Evolutionary conservation across 2,797 vertebrate genomes (phyloP).

Genomic region (Kryptolebias ocellatus): DNA sequence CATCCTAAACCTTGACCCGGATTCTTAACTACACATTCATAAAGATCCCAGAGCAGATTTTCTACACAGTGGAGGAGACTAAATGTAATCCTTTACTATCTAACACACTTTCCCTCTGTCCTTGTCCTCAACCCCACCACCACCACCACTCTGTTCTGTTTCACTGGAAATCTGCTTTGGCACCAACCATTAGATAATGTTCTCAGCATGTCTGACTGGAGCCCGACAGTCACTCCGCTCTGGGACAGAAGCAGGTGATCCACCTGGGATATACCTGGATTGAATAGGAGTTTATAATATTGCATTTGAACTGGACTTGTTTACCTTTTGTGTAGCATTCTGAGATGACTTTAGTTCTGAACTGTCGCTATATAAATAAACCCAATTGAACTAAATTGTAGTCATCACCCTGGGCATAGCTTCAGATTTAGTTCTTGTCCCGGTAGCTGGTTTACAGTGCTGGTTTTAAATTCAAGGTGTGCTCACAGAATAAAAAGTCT

Average conservation of each 20-base stretch:
- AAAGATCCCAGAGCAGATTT: slow-evolving; percentile 86
- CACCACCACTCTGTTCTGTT: neutral
- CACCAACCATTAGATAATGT: slow-evolving; percentile 87
- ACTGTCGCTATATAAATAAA: neutral
- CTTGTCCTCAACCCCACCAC: slow-evolving; percentile 3
- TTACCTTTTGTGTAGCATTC: neutral
- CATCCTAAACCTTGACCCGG: slow-evolving; percentile 88
- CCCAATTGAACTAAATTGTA: neutral
- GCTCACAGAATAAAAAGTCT: slow-evolving; percentile 48
- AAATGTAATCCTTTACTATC: slow-evolving; percentile 67
- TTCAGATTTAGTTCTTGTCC: slow-evolving; percentile 49
- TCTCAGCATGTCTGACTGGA: slow-evolving; percentile 82
- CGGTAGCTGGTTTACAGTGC: slow-evolving; percentile 53
- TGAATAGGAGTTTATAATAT: neutral
- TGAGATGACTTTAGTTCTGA: neutral
- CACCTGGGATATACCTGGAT: slow-evolving; percentile 25
- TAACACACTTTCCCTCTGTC: slow-evolving; percentile 26
- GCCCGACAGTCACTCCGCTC: slow-evolving; percentile 47
- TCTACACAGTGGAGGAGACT: slow-evolving; percentile 55
- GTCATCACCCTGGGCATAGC: slow-evolving; percentile 35
- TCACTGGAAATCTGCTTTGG: slow-evolving; percentile 86
- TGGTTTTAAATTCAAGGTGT: slow-evolving; percentile 35
- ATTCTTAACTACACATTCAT: slow-evolving; percentile 88
- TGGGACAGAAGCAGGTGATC: slow-evolving; percentile 30
- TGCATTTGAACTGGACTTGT: neutral